Base-by-base conservation (phyloP, 1,140 invertebrate genomes). In the Trinorchestia longiramus region DNA sequence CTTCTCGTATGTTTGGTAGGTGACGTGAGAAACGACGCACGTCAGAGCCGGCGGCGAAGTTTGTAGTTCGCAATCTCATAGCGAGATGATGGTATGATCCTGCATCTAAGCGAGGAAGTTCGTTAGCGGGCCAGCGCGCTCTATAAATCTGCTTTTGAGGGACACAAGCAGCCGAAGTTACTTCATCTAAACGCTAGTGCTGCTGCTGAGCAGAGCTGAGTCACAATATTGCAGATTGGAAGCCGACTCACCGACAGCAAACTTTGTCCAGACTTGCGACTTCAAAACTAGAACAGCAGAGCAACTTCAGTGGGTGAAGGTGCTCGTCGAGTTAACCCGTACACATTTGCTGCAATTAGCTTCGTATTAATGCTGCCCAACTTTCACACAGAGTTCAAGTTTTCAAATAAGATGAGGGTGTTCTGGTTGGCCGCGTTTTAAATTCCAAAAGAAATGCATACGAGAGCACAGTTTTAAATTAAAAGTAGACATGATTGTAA, bases 1-100 rank as follows among this genome's bases (percentile, higher is more conserved):
- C 41, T 42, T 11, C 88, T 90, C 88, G 43, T 90, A 90, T 90
- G 88, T 90, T 90, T 41, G n/a, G 41, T 41, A 11, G 88, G 88
- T 90, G 88, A 90, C 88, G 36, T 90, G 88, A 90, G 43, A 42
- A 90, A 90, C 88, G 88, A 43, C 36, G 8, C 23, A 90, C 41
- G 88, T 90, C 88, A 4, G 88, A 90, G 43, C 28, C 43, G 43
- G 41, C 43, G 88, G 88, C 88, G 11, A 90, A 90, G 41, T 90
- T 90, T 41, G 41, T 40, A 87, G 87, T n/a, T 87, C 36, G 88
- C 28, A 90, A 90, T 90, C 88, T 42, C 43, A 43, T 43, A 42
- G 88, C 42, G 88, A 90, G 43, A 90, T 90, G 88, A 90, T 77
- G 62, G 62, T 41, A 90, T 90, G n/a, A 90, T 90, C 88, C 43